phyloP scores from a whole-genome alignment of 2,797 vertebrate genomes.

The Ctenopoma kingsleyae region DNA sequence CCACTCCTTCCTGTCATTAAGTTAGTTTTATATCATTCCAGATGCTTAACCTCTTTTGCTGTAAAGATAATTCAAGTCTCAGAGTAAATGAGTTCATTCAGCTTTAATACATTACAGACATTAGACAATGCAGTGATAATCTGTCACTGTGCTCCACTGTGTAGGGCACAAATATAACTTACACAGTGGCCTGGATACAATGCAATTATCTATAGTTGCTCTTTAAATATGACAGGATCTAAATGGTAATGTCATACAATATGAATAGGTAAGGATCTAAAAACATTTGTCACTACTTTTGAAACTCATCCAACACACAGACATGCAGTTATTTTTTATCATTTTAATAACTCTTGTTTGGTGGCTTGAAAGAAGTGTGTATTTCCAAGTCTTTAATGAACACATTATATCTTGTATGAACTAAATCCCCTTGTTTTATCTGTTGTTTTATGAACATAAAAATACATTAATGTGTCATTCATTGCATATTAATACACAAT shows the following conservation, averaged over 20 bases:
- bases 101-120: slow-evolving; percentile 53
- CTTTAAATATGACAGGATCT: slow-evolving; percentile 70
- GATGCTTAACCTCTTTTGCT: slow-evolving; percentile 70
- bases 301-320: slow-evolving; percentile 27
- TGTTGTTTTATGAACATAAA: slow-evolving; percentile 37
- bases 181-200: slow-evolving; percentile 63
- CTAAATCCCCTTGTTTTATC: slow-evolving; percentile 15
- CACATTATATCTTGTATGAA: slow-evolving; percentile 16
- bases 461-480: slow-evolving; percentile 27
- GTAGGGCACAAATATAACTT: slow-evolving; percentile 65
- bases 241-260: slow-evolving; percentile 63
- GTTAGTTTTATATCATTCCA: slow-evolving; percentile 75
- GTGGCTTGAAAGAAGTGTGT: slow-evolving; percentile 13
- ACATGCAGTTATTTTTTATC: slow-evolving; percentile 24
- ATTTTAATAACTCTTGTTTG: slow-evolving; percentile 15
- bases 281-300: slow-evolving; percentile 49
- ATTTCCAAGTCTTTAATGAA: slow-evolving; percentile 28
- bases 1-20: slow-evolving; percentile 56
- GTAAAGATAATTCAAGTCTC: slow-evolving; percentile 53
- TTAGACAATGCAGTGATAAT: slow-evolving; percentile 55
- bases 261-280: slow-evolving; percentile 47
- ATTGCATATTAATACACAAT: slow-evolving; percentile 24
- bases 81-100: slow-evolving; percentile 67
- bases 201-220: slow-evolving; percentile 67
- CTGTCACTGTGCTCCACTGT: slow-evolving; percentile 56